These are phyloP conservation scores for Myathropa florea DNA, from an alignment of 2,888 invertebrate genomes.

Conservation along the genomic window DNA sequence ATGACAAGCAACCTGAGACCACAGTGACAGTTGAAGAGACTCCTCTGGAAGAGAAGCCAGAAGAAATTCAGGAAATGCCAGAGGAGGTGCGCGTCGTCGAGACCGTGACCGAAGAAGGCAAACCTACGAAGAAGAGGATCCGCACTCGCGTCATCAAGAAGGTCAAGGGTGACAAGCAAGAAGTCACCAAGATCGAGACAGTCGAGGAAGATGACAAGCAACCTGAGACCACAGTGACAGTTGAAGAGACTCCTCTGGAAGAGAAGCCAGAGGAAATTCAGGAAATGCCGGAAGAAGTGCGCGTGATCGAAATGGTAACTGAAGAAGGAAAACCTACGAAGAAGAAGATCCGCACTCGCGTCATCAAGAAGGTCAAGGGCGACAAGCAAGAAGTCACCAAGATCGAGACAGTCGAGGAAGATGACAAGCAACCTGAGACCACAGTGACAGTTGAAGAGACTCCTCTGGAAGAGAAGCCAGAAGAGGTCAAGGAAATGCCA, in stretches of 20 bases:
- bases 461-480: neutral
- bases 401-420: constrained; percentile 8
- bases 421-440: constrained; percentile 3
- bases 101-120: constrained; percentile 2
- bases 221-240: neutral
- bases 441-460: constrained; percentile 4
- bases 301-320: neutral
- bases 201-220: constrained; percentile 8
- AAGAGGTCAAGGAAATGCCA: neutral
- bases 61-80: neutral
- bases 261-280: neutral
- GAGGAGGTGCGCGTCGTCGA: constrained; percentile 5
- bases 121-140: constrained; percentile 5
- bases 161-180: constrained; percentile 18
- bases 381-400: constrained; percentile 17
- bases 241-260: neutral
- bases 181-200: constrained; percentile 12
- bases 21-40: constrained; percentile 2
- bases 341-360: constrained; percentile 15
- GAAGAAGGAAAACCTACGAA: constrained; percentile 6
- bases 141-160: constrained; percentile 9
- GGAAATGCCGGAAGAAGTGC: constrained; percentile 5
- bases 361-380: constrained; percentile 8
- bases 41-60: neutral
- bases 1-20: constrained; percentile 1